Conservation (phyloP, 2,888 invertebrate species). For the Heliconius hortense region DNA sequence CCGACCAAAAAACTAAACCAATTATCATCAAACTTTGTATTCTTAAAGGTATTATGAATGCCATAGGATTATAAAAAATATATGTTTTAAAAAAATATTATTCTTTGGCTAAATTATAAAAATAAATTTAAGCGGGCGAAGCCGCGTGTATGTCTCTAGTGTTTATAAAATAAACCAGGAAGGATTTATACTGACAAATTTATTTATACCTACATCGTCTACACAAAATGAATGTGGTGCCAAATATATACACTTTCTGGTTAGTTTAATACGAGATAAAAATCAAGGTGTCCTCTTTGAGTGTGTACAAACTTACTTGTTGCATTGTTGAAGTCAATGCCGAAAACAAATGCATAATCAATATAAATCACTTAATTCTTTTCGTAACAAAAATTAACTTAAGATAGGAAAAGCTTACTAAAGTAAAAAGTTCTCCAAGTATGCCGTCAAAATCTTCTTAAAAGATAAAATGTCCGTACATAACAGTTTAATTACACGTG, state of each 20-base stretch:
- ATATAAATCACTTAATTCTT: not conserved
- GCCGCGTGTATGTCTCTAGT: no score
- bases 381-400: not conserved
- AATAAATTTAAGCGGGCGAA: no score
- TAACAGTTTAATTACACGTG: conserved; percentile 2
- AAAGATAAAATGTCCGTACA: conserved; percentile 1
- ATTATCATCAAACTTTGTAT: no score
- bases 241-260: conserved; percentile 2
- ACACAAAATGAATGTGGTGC: conserved; percentile 2
- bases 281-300: not conserved
- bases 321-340: not conserved
- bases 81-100: no score
- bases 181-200: not conserved
- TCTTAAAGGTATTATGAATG: no score
- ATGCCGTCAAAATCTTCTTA: not conserved
- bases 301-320: not conserved
- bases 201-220: not conserved
- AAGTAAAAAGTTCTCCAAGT: not conserved
- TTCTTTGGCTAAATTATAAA: no score
- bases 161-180: no score
- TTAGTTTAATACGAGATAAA: not conserved
- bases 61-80: no score
- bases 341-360: not conserved
- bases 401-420: not conserved
- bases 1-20: no score